Evolutionary conservation across 2,888 invertebrate species (phyloP).

Genomic region (Lucinisca nassula): DNA sequence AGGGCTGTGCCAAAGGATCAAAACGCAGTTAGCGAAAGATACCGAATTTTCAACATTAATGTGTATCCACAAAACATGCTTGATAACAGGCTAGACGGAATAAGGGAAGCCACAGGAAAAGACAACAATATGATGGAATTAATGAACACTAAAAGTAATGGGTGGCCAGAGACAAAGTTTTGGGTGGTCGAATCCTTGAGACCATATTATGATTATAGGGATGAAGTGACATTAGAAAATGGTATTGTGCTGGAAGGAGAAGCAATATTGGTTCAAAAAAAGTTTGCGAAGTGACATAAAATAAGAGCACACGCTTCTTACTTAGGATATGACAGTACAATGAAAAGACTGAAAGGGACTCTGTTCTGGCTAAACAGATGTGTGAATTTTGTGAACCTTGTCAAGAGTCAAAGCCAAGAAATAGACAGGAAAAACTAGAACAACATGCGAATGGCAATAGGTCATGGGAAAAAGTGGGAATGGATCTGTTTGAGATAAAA

Average conservation of each 20-base stretch:
- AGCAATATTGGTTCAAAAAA: conserved; percentile 36
- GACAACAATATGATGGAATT: neutral
- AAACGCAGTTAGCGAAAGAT: too few species aligned
- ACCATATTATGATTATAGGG: neutral
- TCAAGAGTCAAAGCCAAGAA: conserved; percentile 24
- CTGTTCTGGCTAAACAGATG: conserved; percentile 38
- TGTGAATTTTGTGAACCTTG: conserved; percentile 7
- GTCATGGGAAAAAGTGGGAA: conserved; percentile 30
- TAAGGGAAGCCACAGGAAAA: too few species aligned
- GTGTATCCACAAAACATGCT: too few species aligned
- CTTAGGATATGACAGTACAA: conserved; percentile 30
- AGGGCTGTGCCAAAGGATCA: too few species aligned
- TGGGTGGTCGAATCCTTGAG: too few species aligned
- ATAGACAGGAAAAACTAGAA: neutral
- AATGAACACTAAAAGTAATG: neutral
- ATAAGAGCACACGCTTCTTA: conserved; percentile 28
- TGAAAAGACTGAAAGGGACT: conserved; percentile 32
- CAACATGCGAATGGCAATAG: conserved; percentile 21
- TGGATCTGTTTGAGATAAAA: conserved; percentile 48
- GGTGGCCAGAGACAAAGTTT: neutral
- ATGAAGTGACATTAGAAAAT: conserved; percentile 23
- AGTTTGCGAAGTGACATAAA: conserved; percentile 17
- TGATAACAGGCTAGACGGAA: too few species aligned
- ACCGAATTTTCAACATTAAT: too few species aligned
- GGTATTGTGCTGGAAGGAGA: conserved; percentile 53